A percentile compares a stretch with the other conserved stretches of the same genome.
Conservation (phyloP, 2,113 vertebrate genomes). For the Eolophus roseicapilla region DNA sequence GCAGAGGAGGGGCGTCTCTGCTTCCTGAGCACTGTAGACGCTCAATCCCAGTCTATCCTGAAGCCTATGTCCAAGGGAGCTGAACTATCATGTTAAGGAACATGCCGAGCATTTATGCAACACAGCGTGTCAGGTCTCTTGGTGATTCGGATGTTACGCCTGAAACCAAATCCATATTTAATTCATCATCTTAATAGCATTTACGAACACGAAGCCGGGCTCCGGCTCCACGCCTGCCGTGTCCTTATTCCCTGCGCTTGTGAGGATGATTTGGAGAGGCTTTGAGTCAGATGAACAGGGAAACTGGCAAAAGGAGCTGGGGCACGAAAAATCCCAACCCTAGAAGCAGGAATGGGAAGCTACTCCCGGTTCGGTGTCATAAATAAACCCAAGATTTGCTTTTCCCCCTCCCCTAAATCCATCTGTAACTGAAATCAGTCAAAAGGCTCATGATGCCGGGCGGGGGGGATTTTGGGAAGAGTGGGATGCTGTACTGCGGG, state of each 20-base stretch:
- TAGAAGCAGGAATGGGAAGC: neutral
- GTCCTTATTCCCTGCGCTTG: neutral
- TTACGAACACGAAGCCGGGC: fast-evolving
- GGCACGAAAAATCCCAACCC: neutral
- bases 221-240: neutral
- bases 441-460: fast-evolving
- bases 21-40: fast-evolving
- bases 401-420: neutral
- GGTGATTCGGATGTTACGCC: neutral
- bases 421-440: neutral
- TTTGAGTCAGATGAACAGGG: fast-evolving
- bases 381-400: neutral
- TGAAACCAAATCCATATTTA: constrained; percentile 37
- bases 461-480: neutral
- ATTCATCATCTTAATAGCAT: neutral
- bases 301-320: neutral
- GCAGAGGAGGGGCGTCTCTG: neutral
- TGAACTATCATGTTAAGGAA: neutral
- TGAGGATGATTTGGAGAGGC: neutral
- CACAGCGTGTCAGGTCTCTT: neutral
- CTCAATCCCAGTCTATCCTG: neutral
- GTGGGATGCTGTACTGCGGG: fast-evolving
- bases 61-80: neutral
- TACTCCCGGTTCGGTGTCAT: fast-evolving
- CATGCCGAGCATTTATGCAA: neutral